Percentiles rank a stretch among this genome's conserved stretches.
phyloP scores from a whole-genome alignment of 37 sponge, comb jelly and placozoan genomes.

The Eunapius fragilis region DNA sequence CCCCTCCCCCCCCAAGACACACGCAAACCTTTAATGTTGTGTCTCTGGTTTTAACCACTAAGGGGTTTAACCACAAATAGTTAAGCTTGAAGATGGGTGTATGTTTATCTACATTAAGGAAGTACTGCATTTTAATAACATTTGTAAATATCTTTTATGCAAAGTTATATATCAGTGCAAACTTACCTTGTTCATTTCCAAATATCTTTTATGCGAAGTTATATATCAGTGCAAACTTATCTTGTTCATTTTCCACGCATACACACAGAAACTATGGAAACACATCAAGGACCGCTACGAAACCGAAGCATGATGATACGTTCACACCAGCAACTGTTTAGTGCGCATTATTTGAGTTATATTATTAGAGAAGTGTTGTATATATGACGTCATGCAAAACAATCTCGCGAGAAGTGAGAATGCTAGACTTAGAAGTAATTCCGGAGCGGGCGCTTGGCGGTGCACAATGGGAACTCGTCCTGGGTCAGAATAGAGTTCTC shows the following conservation, averaged over 20 bases:
- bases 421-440: constrained; percentile 91
- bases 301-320: background rate
- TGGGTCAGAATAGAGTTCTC: constrained; percentile 70
- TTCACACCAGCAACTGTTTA: no score
- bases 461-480: constrained; percentile 85
- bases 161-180: background rate
- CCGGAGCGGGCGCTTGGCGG: constrained; percentile 82
- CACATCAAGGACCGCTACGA: constrained; percentile 81
- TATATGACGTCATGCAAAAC: background rate
- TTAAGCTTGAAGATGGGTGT: no score
- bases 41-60: no score
- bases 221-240: background rate
- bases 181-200: background rate
- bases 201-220: background rate
- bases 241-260: background rate
- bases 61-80: no score
- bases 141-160: no score
- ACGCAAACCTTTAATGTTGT: no score
- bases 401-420: background rate
- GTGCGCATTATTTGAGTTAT: background rate
- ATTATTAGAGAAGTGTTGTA: background rate
- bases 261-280: constrained; percentile 84
- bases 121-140: no score
- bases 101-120: no score
- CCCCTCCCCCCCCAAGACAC: no score